Evolutionary conservation across 2,888 invertebrate species (phyloP), one percentile per base, ranked within the genome.

Genomic region (Noctua pronuba): DNA sequence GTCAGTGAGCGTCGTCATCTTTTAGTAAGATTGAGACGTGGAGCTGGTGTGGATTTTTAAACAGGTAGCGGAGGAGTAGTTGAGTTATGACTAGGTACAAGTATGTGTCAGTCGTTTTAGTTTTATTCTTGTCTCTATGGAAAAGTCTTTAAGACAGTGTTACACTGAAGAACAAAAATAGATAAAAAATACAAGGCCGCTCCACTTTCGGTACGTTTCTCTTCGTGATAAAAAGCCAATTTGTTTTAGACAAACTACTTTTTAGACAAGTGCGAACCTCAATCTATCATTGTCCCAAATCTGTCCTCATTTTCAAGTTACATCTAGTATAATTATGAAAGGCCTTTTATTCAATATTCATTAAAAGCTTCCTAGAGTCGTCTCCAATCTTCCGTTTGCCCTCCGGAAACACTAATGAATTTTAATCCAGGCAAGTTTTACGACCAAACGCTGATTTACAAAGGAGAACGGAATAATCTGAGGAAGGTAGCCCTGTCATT

Each of bases 1-100:
- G 76, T 85, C 80, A 85, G 55, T 64, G 31, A 46, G 55, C 35
- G 75, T 31, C 80, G 69, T 74, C 76, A 83, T 72, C 41, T 68
- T 75, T 80, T 80, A 80, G 80, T 76, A 76, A 83, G 86, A 83
- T 86, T 86, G 84, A 86, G 55, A 58, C 49, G 72, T 13, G 72
- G 44, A 24, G 13, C 72, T 76, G 46, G 84, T 62, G 58, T 64
- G 7, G 84, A 84, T 62, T 84, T 64, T 84, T 74, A 83, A 84
- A 58, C 71, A 86, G 86, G 73, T 73, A 24, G n/a, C 60, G 38
- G 46, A 11, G 5, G 24, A 58, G 52, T 68, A 38, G 60, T 52
- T 70, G 49, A 38, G 41, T 38, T 60, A 60, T 62, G 38, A 8
- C 24, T 46, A 31, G 35, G 1, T 70, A 38, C 13, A 41, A n/a